Base-by-base conservation (phyloP, 1,140 invertebrate species). In the Drosophila busckii region DNA sequence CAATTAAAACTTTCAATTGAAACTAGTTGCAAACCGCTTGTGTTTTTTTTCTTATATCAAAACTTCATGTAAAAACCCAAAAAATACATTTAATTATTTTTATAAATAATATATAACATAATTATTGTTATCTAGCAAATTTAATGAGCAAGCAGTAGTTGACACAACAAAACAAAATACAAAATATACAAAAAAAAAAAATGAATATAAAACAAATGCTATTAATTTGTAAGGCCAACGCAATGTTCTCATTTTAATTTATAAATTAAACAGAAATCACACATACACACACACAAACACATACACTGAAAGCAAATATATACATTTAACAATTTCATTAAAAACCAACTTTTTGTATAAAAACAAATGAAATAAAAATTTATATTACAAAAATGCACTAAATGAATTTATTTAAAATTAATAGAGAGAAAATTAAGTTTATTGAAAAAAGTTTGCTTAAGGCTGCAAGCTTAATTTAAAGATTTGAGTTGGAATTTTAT, bases 191-290 rank as follows among this genome's bases (percentile, higher is more conserved):
- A 29, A 31, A 63, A 31, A 42, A 49, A 26, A 44, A 31, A 28
- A 10, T 26, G 0, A 19, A 38, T 20, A 40, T 58, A 48, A 35
- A 34, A 26, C 70, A 61, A 82, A 82, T 83, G 76, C 76, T 83
- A 76, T 84, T 75, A 78, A 69, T 82, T 73, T 83, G 61, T 83
- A 83, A 83, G 76, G 70, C 76, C 62, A 83, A 83, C 70, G 78
- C 76, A 83, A 84, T 83, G 76, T 83, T 83, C 76, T 83, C 76
- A 83, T 83, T 83, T 82, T 83, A 84, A 83, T 83, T 83, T 83
- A 83, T 76, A 83, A 68, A 60, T 63, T 63, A 48, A 59, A 64
- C 37, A 28, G 60, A 48, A 63, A 55, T 19, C 9, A 32, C 45
- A 64, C 59, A 37, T 31, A 37, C 35, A 62, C 46, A 63, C 55